These are phyloP conservation scores for Marmota monax DNA, from an alignment of 2,113 vertebrate species.

Conservation along the genomic window DNA sequence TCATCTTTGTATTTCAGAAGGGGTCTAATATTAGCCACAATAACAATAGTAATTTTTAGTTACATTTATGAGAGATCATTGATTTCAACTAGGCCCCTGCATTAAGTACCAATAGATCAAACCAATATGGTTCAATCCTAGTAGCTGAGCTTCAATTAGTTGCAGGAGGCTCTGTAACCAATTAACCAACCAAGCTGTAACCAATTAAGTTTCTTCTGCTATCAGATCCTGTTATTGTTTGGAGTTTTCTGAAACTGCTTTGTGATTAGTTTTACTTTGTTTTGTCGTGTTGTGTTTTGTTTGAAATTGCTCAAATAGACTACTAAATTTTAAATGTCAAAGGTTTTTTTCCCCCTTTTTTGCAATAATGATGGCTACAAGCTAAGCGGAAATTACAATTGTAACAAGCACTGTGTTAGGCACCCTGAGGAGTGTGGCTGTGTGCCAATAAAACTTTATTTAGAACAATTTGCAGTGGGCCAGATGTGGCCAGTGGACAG, in stretches of 20 bases:
- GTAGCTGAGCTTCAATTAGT: neutral
- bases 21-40: neutral
- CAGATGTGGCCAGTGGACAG: neutral
- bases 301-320: neutral
- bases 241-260: neutral
- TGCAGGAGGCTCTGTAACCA: neutral
- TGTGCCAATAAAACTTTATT: neutral
- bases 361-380: neutral
- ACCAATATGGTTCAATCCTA: neutral
- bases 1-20: neutral
- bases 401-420: neutral
- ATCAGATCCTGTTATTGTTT: neutral
- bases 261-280: neutral
- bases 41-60: neutral
- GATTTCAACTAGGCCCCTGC: neutral
- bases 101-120: neutral
- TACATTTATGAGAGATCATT: neutral
- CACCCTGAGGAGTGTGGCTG: neutral
- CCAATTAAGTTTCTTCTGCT: neutral
- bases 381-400: neutral
- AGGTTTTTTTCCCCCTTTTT: neutral
- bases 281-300: neutral
- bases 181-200: no score
- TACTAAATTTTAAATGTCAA: neutral
- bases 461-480: neutral